Evolutionary conservation across 2,797 vertebrate species (phyloP).

Genomic region (Dicrostonyx torquatus): DNA sequence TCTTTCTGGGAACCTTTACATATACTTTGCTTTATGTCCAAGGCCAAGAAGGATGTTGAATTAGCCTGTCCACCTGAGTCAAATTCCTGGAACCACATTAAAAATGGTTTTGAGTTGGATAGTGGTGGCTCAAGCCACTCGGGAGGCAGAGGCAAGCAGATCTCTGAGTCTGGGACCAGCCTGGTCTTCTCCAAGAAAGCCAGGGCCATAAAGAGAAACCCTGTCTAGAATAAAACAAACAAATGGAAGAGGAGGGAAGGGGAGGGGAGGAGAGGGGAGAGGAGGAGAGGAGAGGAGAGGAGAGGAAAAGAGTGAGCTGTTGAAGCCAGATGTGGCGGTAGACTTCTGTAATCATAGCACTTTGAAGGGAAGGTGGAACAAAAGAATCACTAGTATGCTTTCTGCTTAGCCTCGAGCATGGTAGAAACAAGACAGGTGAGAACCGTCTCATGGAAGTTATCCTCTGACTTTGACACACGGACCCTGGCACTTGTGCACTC

Average conservation of each 20-base stretch:
- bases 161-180: not conserved
- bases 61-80: not conserved
- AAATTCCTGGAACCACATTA: not conserved
- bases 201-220: not conserved
- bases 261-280: accelerated
- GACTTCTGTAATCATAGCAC: not conserved
- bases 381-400: not conserved
- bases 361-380: not conserved
- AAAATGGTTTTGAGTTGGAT: not conserved
- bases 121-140: not conserved
- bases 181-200: not conserved
- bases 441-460: not conserved
- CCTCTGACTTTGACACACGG: not conserved
- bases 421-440: not conserved
- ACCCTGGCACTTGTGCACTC: not conserved
- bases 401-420: not conserved
- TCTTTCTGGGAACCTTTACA: not conserved
- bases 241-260: no score
- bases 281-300: no score
- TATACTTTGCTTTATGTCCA: not conserved
- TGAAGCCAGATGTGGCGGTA: not conserved
- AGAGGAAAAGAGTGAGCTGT: no score
- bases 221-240: not conserved
- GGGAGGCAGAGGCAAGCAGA: not conserved
- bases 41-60: conserved; percentile 3